These are phyloP conservation scores for Meganola albula DNA, from an alignment of 2,888 invertebrate genomes.

Conservation along the genomic window DNA sequence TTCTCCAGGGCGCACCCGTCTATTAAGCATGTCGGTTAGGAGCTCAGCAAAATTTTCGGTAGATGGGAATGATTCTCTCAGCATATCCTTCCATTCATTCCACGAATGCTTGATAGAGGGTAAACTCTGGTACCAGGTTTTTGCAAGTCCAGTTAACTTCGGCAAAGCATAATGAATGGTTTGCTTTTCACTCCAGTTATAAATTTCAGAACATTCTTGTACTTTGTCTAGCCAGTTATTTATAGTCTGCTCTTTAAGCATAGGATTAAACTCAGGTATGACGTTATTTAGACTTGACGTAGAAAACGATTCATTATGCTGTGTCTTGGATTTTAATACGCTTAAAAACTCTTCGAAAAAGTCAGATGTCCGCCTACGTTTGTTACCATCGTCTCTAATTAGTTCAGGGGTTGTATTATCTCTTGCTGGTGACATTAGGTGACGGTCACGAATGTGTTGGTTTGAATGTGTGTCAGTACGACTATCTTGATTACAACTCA, in stretches of 20 bases:
- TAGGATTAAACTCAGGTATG: slow-evolving; percentile 5
- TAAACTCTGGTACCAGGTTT: slow-evolving; percentile 23
- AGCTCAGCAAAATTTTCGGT: too few relatives aligned
- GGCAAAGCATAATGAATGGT: slow-evolving; percentile 11
- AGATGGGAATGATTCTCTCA: slow-evolving; percentile 2
- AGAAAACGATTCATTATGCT: slow-evolving; percentile 1
- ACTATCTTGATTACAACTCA: too few relatives aligned
- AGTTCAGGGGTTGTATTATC: not conserved
- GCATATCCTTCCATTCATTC: slow-evolving; percentile 2
- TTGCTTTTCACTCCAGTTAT: slow-evolving; percentile 3
- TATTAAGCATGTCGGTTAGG: slow-evolving; percentile 5
- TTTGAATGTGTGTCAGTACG: too few relatives aligned
- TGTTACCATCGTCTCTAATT: not conserved
- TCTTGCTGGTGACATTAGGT: not conserved
- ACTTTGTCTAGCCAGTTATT: slow-evolving; percentile 7
- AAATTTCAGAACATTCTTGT: slow-evolving; percentile 3
- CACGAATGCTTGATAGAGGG: slow-evolving; percentile 8
- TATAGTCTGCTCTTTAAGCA: slow-evolving; percentile 5
- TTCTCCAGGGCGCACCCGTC: slow-evolving; percentile 2
- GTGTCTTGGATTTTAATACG: not conserved
- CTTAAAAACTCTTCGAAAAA: slow-evolving; percentile 4
- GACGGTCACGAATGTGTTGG: too few relatives aligned
- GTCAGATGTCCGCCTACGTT: not conserved
- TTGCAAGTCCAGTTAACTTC: slow-evolving; percentile 18
- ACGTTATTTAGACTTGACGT: slow-evolving; percentile 3